Percentiles rank a stretch among this genome's conserved stretches.
Evolutionary conservation across 2,113 vertebrate species (phyloP).

Genomic region (Microcebus jonahi): DNA sequence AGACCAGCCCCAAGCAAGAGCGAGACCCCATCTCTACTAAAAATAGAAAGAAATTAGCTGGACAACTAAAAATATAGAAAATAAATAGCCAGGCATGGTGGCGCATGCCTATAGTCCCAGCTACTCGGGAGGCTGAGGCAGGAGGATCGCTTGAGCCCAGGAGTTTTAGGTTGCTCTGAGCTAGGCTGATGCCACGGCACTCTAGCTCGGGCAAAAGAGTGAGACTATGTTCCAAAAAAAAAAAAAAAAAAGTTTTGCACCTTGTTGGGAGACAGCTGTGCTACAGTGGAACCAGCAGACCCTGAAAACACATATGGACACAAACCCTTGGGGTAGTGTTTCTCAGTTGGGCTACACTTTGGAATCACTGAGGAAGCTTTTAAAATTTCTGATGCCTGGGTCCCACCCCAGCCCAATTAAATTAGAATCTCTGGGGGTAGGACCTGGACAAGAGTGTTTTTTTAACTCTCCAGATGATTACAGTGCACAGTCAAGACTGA

Average conservation of each 20-base stretch:
- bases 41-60: too few relatives aligned
- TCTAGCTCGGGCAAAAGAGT: too few relatives aligned
- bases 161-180: too few relatives aligned
- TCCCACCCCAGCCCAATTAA: background rate
- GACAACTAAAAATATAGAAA: too few relatives aligned
- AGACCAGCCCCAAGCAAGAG: too few relatives aligned
- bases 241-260: background rate
- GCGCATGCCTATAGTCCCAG: too few relatives aligned
- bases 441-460: background rate
- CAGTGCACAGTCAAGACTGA: background rate
- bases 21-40: too few relatives aligned
- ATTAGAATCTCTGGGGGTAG: background rate
- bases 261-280: background rate
- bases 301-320: background rate
- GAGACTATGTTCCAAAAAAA: too few relatives aligned
- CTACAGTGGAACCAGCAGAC: background rate
- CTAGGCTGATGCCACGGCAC: too few relatives aligned
- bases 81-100: too few relatives aligned
- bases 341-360: background rate
- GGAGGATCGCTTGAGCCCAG: too few relatives aligned
- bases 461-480: background rate
- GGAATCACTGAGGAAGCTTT: conserved; percentile 18
- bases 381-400: background rate
- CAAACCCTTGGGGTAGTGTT: background rate
- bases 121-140: too few relatives aligned